phyloP scores from a whole-genome alignment of 1,140 invertebrate species.

The Hypothenemus hampei region DNA sequence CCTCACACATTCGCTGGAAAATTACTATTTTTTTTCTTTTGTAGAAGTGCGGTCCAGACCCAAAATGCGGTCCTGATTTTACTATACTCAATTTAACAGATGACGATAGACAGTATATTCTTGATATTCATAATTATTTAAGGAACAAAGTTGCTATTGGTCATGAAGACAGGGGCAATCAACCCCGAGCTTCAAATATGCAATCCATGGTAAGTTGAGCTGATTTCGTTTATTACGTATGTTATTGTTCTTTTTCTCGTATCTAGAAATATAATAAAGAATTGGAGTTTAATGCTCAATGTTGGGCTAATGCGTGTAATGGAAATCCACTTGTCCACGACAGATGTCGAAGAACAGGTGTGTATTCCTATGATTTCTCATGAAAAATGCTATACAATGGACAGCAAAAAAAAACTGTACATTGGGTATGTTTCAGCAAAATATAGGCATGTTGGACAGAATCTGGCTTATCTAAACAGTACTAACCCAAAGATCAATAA shows the following conservation, averaged over 20 bases:
- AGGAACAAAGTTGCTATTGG: conserved; percentile 49
- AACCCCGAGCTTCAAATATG: conserved; percentile 53
- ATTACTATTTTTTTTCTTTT: conserved; percentile 24
- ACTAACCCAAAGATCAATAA: conserved; percentile 28
- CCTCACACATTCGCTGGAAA: too few species aligned
- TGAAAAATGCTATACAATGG: background rate
- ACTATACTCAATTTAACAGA: conserved; percentile 31
- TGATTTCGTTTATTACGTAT: conserved; percentile 9
- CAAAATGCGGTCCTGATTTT: conserved; percentile 36
- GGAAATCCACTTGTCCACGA: conserved; percentile 38
- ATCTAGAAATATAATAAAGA: conserved; percentile 56
- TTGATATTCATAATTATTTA: conserved; percentile 48
- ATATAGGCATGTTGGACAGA: conserved; percentile 38
- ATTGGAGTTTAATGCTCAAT: conserved; percentile 54
- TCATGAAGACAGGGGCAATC: conserved; percentile 46
- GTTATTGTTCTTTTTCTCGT: too few species aligned
- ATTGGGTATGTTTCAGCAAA: conserved; percentile 24
- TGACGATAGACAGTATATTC: conserved; percentile 34
- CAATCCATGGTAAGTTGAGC: conserved; percentile 16
- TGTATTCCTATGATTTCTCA: background rate
- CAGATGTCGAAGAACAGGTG: conserved; percentile 36
- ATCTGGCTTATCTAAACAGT: conserved; percentile 37
- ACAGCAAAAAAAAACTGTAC: too few species aligned
- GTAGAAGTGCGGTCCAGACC: conserved; percentile 36
- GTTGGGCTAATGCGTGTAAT: conserved; percentile 51